These are phyloP conservation scores for Pharmacophagus antenor DNA, from an alignment of 2,888 invertebrate genomes.

Conservation along the genomic window DNA sequence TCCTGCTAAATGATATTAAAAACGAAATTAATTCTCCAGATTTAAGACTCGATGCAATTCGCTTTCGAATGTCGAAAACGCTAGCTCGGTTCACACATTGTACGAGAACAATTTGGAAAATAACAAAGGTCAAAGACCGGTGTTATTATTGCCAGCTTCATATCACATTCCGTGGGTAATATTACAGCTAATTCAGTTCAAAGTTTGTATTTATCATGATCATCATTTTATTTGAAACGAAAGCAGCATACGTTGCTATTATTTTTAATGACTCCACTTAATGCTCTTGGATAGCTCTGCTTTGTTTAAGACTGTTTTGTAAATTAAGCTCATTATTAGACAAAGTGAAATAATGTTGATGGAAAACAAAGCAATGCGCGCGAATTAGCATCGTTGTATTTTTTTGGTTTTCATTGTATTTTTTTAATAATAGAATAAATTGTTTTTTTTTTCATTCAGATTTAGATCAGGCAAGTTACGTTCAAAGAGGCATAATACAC, in stretches of 20 bases:
- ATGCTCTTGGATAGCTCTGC: slow-evolving; percentile 28
- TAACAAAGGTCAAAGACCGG: slow-evolving; percentile 51
- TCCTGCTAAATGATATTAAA: neutral
- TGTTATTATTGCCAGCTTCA: slow-evolving; percentile 45
- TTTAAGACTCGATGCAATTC: neutral
- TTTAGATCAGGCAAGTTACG: too few relatives aligned
- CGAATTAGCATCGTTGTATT: slow-evolving; percentile 49
- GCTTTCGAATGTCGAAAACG: slow-evolving; percentile 7
- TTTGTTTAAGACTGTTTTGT: slow-evolving; percentile 24
- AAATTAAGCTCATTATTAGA: slow-evolving; percentile 29
- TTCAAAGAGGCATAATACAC: too few relatives aligned
- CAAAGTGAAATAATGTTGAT: slow-evolving; percentile 19
- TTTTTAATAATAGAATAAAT: too few relatives aligned
- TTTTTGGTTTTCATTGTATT: neutral
- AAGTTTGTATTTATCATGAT: slow-evolving; percentile 59
- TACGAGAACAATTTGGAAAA: slow-evolving; percentile 41
- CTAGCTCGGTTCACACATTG: slow-evolving; percentile 30
- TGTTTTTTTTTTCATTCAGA: too few relatives aligned
- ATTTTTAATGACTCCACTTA: slow-evolving; percentile 49
- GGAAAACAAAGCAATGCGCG: slow-evolving; percentile 37
- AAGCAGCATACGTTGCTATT: slow-evolving; percentile 60
- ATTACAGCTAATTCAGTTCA: slow-evolving; percentile 47
- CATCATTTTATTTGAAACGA: slow-evolving; percentile 55
- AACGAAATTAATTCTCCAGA: neutral
- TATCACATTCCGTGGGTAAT: slow-evolving; percentile 45